A percentile compares a stretch with the other conserved stretches of the same genome.
Evolutionary conservation across 2,888 invertebrate species (phyloP).

Genomic region (Adelphocoris suturalis): DNA sequence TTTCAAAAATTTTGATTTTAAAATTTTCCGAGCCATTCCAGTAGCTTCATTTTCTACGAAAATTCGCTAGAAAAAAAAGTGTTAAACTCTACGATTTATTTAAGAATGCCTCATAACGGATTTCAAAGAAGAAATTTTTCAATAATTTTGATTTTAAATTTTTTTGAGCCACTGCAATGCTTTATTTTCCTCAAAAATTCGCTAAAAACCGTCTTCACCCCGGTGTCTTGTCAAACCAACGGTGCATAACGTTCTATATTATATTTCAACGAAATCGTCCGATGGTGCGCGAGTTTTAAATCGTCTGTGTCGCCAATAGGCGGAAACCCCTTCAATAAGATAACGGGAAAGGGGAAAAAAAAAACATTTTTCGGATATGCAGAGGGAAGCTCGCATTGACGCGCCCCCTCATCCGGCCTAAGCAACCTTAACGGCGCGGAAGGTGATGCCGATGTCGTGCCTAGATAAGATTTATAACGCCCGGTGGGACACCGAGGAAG

Average conservation of each 20-base stretch:
- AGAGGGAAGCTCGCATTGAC: not conserved
- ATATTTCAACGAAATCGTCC: not conserved
- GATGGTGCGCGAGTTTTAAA: not conserved
- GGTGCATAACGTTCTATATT: not conserved
- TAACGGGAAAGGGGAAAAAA: not conserved
- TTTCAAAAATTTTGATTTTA: too few species aligned
- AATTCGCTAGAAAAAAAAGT: too few species aligned
- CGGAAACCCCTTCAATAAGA: not conserved
- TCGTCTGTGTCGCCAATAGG: not conserved
- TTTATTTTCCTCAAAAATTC: too few species aligned
- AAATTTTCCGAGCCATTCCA: too few species aligned
- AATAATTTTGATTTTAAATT: too few species aligned
- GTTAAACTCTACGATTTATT: too few species aligned
- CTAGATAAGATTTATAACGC: conserved; percentile 47
- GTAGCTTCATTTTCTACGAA: too few species aligned
- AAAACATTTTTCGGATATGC: conserved; percentile 5
- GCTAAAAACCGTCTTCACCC: not conserved
- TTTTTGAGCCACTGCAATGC: too few species aligned
- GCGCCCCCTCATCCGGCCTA: conserved; percentile 30
- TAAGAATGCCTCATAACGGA: too few species aligned
- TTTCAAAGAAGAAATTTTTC: too few species aligned
- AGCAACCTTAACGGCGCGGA: conserved; percentile 47
- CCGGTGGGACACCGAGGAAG: conserved; percentile 8
- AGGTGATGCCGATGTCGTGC: conserved; percentile 10
- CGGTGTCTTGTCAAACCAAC: not conserved